Evolutionary conservation across 2,888 invertebrate species (phyloP), one percentile per base, ranked within the genome.

Genomic region (Catotricha subobsoleta): DNA sequence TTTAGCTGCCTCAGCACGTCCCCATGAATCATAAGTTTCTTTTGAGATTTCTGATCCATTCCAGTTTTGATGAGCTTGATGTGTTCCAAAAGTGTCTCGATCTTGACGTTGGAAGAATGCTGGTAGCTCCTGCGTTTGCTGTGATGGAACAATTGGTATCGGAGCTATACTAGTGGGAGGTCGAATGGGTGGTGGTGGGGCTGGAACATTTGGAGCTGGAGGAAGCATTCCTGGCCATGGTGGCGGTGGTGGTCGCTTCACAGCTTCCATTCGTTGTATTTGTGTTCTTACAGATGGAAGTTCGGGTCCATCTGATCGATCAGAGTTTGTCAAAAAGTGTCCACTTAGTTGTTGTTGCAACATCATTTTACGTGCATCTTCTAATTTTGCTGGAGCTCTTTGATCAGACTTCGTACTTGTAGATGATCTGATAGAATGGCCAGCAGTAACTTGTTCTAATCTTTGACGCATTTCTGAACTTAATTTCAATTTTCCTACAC

Each of bases 391-490:
- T 18, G 76, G 72, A 0, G 76, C 72, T 1, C 80, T 68, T 2
- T 79, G 74, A 49, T 84, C 82, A 0, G 72, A 68, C 9, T 68
- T 67, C 18, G 76, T 76, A 13, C 80, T 80, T 6, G 80, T 72
- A 10, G 81, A 80, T 1, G 76, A 78, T 18, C 87, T 68, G 0
- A 88, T 79, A 3, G 86, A 87, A 57, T 88, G 87, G 50, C 82
- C 84, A 0, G 87, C 82, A 0, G 88, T 90, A 0, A 90, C 87
- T 56, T 81, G 74, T 57, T 91, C 91, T 44, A 91, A 58, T 47
- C 90, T 71, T 53, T 86, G 82, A 12, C 87, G 72, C 90, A 91
- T 91, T 64, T 91, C 90, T 0, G 84, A 82, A 54, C 87, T 88
- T 8, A 91, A 71, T 52, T 88, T 83, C 1, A 91, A 61, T 58